Evolutionary conservation across 2,113 vertebrate genomes (phyloP), one percentile per base, ranked within the genome.

Genomic region (Aspiorhynchus laticeps): DNA sequence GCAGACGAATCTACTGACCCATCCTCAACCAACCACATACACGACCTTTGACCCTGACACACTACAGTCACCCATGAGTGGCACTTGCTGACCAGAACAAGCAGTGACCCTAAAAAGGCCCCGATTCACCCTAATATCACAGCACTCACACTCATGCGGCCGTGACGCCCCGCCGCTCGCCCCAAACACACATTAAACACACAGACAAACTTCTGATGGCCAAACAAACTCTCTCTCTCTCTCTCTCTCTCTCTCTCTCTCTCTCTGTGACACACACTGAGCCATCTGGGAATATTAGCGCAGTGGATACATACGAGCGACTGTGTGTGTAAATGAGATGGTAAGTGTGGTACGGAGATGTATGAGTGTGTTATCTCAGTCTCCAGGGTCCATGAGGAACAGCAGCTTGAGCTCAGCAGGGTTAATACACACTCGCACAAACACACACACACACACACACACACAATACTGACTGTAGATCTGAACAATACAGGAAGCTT

Each of bases 1-100:
- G 41, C 80, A 85, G 88, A 87, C 73, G 73, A 80, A 90, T 79
- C 82, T 91, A 59, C 89, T 95, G 93, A 95, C 93, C 93, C 92
- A 1, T 91, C 36, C 69, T 41, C 74, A 46, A 31, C 76, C 69
- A 59, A 5, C 5, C 88, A 88, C 26, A 89, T 88, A 86, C 78
- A 86, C 88, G 87, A 87, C 88, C 80, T 87, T 88, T 88, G 63
- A 90, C 87, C 78, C 82, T 69, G 76, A 67, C 88, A 88, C 83
- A 85, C n/a, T 80, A 89, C 86, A 88, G 86, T 88, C 84, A 85
- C 71, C 86, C 88, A 48, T 88, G 88, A 89, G 84, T 36, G 46
- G 65, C 80, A 75, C 71, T 77, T 71, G 84, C 41, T 89, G 88
- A 84, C 88, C 86, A 86, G 84, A 89, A 86, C 86, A 74, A 86